Evolutionary conservation across 2,888 invertebrate species (phyloP), one percentile per base, ranked within the genome.

Genomic region (Macaria liturata): DNA sequence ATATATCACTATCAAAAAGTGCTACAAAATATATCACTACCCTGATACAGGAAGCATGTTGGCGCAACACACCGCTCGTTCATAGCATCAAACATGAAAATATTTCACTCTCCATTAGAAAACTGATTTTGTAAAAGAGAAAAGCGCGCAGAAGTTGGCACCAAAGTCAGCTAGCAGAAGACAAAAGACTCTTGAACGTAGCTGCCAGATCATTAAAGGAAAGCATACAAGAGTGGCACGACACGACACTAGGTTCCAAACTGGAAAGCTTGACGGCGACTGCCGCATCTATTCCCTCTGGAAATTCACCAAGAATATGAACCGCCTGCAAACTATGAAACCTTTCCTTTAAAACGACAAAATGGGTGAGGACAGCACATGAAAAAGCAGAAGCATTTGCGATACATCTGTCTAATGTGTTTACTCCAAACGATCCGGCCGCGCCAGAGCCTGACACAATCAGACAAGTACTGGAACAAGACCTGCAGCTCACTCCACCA

Each of bases 11-110:
- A n/a, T n/a, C n/a, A n/a, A n/a, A n/a, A n/a, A n/a, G n/a, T 46
- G 46, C 46, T 4, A 32, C 32, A 9, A 46, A 46, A 32, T 32
- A 46, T 46, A 46, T 46, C 3, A 46, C 32, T 32, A n/a, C 9
- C 9, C 5, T 46, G 9, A 46, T 9, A 32, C 46, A 46, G 4
- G 46, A 46, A 46, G 32, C 32, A 9, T 46, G 46, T 5, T 46
- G 46, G 46, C 7, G 9, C n/a, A 4, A 3, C 4, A 46, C 46
- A 4, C 32, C 44, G 3, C 4, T 9, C 4, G 32, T 46, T 4
- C 9, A 9, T n/a, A 8, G 4, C n/a, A 46, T 4, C 4, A 46
- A 46, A 5, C 7, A 8, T 3, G 7, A 31, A 6, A 45, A 45
- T 9, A 31, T 45, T 30, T 8, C 31, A 8, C 1, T 34, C 1